A percentile compares a stretch with the other conserved stretches of the same genome.
phyloP scores from a whole-genome alignment of 2,113 vertebrate species.

The Polyodon spathula region DNA sequence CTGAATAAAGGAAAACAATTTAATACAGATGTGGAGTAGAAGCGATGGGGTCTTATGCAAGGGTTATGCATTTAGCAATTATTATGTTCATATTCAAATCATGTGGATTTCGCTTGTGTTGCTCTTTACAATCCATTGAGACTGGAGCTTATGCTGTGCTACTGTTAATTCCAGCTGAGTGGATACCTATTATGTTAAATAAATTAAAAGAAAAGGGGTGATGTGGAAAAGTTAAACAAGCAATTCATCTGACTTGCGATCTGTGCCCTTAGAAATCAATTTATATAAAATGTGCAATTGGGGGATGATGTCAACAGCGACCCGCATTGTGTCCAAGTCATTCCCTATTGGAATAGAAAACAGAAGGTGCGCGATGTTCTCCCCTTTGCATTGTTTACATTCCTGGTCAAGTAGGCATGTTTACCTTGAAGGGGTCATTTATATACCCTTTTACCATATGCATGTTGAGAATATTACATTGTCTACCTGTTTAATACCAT shows the following conservation, averaged over 20 bases:
- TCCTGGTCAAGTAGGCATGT: too few relatives aligned
- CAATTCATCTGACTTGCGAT: constrained; percentile 57
- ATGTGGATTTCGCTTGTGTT: constrained; percentile 53
- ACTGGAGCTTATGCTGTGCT: constrained; percentile 46
- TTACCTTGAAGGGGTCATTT: too few relatives aligned
- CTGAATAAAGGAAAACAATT: constrained; percentile 65
- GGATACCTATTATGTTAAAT: constrained; percentile 62
- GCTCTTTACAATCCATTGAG: constrained; percentile 50
- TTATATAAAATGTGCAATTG: neutral
- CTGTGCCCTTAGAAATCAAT: constrained; percentile 6
- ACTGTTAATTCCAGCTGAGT: constrained; percentile 57
- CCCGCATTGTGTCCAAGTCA: too few relatives aligned
- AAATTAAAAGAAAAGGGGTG: constrained; percentile 58
- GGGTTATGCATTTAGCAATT: constrained; percentile 68
- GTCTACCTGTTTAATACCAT: too few relatives aligned
- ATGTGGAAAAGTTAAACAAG: constrained; percentile 60
- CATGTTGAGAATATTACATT: too few relatives aligned
- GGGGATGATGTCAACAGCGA: neutral
- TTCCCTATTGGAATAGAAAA: too few relatives aligned
- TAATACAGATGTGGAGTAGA: constrained; percentile 67
- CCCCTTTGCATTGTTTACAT: too few relatives aligned
- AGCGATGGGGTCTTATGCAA: constrained; percentile 66
- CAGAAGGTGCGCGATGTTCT: too few relatives aligned
- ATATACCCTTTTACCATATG: too few relatives aligned
- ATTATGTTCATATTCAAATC: constrained; percentile 62